A percentile compares a stretch with the other conserved stretches of the same genome.
Conservation (phyloP, 2,797 vertebrate genomes). For the Vespertilio murinus region DNA sequence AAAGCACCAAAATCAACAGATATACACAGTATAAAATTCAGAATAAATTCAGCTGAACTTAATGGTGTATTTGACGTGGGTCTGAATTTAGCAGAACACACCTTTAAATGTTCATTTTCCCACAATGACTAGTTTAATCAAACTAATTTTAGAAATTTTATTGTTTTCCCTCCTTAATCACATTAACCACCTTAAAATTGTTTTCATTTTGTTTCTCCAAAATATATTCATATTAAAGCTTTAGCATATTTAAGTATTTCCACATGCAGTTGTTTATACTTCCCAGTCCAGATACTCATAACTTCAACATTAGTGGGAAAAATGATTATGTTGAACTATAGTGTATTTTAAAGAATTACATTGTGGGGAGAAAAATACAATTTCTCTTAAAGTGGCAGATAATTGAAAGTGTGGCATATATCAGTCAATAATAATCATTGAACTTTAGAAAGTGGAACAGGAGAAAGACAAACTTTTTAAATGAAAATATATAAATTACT, state of each 20-base stretch:
- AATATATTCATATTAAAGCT: background rate
- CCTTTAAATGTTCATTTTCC: background rate
- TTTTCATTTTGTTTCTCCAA: background rate
- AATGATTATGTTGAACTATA: background rate
- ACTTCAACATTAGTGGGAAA: background rate
- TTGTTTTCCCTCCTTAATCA: background rate
- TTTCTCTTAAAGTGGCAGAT: background rate
- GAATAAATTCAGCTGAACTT: background rate
- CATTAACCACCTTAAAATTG: background rate
- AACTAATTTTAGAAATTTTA: background rate
- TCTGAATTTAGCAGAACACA: background rate
- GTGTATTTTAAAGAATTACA: background rate
- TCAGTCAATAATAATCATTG: background rate
- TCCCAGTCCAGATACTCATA: background rate
- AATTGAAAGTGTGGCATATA: background rate
- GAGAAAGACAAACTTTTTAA: background rate
- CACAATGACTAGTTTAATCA: background rate
- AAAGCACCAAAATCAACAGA: background rate
- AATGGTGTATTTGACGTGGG: background rate
- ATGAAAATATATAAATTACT: constrained; percentile 1
- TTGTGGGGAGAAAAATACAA: background rate
- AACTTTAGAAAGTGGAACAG: background rate
- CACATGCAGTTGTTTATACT: background rate
- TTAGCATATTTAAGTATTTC: background rate
- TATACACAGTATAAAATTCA: background rate